Conservation (phyloP, 2,797 vertebrate genomes). For the Spea hammondii region DNA sequence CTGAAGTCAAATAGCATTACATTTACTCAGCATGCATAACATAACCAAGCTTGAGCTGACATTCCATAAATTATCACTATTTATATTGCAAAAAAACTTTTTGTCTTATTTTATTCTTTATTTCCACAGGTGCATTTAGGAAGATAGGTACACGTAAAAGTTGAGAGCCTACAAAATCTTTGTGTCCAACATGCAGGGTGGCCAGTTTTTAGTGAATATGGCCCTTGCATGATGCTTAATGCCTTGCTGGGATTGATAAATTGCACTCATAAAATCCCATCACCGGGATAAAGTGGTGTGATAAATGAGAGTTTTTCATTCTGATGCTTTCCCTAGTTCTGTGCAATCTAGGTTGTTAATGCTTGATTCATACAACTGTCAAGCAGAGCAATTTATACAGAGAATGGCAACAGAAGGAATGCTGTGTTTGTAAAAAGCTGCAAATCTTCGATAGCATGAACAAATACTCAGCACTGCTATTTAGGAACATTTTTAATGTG, state of each 20-base stretch:
- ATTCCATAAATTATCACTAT: no score
- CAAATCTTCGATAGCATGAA: conserved; percentile 51
- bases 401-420: conserved; percentile 51
- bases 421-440: conserved; percentile 50
- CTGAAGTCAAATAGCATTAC: no score
- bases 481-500: conserved; percentile 30
- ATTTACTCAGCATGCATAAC: no score
- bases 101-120: not conserved
- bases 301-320: conserved; percentile 54
- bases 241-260: conserved; percentile 48
- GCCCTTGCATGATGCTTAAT: conserved; percentile 37
- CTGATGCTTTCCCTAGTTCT: conserved; percentile 53
- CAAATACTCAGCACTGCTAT: conserved; percentile 45
- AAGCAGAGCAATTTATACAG: conserved; percentile 53
- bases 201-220: conserved; percentile 21
- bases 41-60: no score
- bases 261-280: conserved; percentile 53
- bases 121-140: not conserved
- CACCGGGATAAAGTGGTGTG: conserved; percentile 52
- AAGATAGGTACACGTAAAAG: not conserved
- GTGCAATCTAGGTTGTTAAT: conserved; percentile 54
- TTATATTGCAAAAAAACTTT: no score
- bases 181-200: not conserved
- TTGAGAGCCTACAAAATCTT: not conserved
- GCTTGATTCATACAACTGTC: conserved; percentile 54